Conservation (phyloP, 1,140 invertebrate species). For the Tachypleus tridentatus region DNA sequence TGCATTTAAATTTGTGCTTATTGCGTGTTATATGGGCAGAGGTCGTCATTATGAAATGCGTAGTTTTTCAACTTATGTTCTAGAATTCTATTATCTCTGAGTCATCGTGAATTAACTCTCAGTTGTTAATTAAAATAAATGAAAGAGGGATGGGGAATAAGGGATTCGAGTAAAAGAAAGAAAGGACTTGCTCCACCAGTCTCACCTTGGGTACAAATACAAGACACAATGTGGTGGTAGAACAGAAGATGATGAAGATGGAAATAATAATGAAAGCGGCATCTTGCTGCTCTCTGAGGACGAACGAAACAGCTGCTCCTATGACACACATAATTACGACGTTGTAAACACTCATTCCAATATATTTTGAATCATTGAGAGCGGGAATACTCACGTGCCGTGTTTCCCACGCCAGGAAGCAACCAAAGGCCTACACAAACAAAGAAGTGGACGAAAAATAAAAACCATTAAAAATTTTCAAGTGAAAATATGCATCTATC, state of each 20-base stretch:
- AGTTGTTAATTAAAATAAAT: no score
- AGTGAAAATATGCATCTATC: no score
- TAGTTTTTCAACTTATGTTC: no score
- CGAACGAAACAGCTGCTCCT: slow-evolving; percentile 83
- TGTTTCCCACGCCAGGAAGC: slow-evolving; percentile 98
- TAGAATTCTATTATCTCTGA: no score
- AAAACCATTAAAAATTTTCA: no score
- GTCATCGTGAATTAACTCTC: no score
- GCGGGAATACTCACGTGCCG: slow-evolving; percentile 94
- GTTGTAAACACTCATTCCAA: slow-evolving; percentile 88
- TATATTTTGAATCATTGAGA: slow-evolving; percentile 83
- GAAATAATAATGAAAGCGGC: slow-evolving; percentile 91
- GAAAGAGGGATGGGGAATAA: no score
- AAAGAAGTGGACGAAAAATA: slow-evolving; percentile 1
- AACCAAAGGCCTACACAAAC: slow-evolving; percentile 78
- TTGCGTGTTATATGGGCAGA: no score
- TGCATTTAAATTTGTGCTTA: no score
- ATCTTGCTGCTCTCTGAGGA: slow-evolving; percentile 89
- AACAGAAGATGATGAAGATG: slow-evolving; percentile 97
- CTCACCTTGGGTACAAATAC: slow-evolving; percentile 96
- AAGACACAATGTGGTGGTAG: slow-evolving; percentile 91
- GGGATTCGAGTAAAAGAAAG: no score
- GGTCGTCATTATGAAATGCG: no score
- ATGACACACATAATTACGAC: slow-evolving; percentile 98
- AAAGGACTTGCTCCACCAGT: no score